Conservation (phyloP, 2,888 invertebrate genomes). For the Tenthredo scrophulariae region DNA sequence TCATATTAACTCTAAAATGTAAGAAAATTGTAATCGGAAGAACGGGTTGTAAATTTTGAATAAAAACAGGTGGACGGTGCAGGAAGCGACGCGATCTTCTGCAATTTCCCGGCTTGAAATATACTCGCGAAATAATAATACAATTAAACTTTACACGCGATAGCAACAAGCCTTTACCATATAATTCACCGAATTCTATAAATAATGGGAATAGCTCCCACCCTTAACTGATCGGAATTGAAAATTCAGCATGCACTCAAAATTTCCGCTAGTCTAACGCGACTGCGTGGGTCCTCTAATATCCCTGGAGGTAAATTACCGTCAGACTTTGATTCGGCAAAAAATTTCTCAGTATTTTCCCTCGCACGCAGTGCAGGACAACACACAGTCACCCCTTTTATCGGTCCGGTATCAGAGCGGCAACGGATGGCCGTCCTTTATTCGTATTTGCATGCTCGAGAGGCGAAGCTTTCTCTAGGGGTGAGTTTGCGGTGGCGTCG, state of each 20-base stretch:
- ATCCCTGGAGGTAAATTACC: background rate
- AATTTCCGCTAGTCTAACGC: background rate
- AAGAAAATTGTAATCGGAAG: background rate
- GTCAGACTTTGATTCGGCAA: background rate
- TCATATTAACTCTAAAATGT: background rate
- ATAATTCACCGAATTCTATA: constrained; percentile 6
- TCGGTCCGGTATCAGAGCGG: constrained; percentile 14
- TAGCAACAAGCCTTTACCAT: constrained; percentile 3
- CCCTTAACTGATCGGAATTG: constrained; percentile 33
- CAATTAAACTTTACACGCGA: constrained; percentile 11
- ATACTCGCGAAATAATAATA: constrained; percentile 1
- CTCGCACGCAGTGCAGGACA: background rate
- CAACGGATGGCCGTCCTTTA: constrained; percentile 19
- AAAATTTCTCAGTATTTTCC: background rate
- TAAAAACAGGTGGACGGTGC: background rate
- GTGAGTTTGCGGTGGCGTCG: constrained; percentile 29
- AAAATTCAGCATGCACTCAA: constrained; percentile 15
- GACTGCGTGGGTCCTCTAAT: background rate
- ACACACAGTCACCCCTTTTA: constrained; percentile 28
- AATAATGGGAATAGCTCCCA: constrained; percentile 7
- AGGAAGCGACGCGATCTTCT: background rate
- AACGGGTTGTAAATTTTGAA: constrained; percentile 1
- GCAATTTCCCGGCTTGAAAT: background rate
- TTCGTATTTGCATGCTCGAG: constrained; percentile 43
- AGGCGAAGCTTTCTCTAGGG: constrained; percentile 13